Base-by-base conservation (phyloP, 2,888 invertebrate genomes). In the Galerucella nymphaeae region DNA sequence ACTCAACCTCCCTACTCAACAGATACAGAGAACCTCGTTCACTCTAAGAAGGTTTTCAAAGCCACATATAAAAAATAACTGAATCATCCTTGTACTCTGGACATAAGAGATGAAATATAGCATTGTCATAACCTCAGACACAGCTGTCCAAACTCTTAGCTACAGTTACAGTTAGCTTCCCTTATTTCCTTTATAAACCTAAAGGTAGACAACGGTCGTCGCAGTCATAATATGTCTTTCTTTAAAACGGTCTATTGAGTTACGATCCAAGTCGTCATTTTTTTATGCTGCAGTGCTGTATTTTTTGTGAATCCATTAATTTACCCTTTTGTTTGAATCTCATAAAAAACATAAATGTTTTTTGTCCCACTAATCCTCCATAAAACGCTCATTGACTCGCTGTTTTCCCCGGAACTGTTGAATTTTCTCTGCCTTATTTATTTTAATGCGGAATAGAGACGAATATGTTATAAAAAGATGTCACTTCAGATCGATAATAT, bases 401-500 rank as follows among this genome's bases (percentile, higher is more conserved):
- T 55, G 16, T 55, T 70, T 63, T 53, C 57, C 63, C 57, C 38
- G 48, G 41, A 67, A 57, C 55, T n/a, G 63, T n/a, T 55, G 48
- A 55, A 50, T 64, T 63, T 70, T 71, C 64, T 71, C 70, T 55
- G 66, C 66, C 70, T 70, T 81, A 82, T 82, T 82, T 80, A 81
- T 81, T 80, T 79, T 73, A 80, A 80, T 81, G 77, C 76, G 80
- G 78, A 75, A 80, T 78, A 76, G 76, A 74, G 75, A 76, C 72
- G 80, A 75, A 81, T 74, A 74, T 75, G 73, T 72, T 74, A 80
- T 80, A 79, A 84, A 53, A 84, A 85, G 83, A 84, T 85, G 84
- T 85, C 84, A 84, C 84, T 84, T 64, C 83, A 84, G 84, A 85
- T 85, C 85, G 82, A 85, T 85, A 85, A 85, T 85, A 83, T 84